These are phyloP conservation scores for Chymomyza fuscimana DNA, from an alignment of 2,888 invertebrate genomes.

Conservation along the genomic window DNA sequence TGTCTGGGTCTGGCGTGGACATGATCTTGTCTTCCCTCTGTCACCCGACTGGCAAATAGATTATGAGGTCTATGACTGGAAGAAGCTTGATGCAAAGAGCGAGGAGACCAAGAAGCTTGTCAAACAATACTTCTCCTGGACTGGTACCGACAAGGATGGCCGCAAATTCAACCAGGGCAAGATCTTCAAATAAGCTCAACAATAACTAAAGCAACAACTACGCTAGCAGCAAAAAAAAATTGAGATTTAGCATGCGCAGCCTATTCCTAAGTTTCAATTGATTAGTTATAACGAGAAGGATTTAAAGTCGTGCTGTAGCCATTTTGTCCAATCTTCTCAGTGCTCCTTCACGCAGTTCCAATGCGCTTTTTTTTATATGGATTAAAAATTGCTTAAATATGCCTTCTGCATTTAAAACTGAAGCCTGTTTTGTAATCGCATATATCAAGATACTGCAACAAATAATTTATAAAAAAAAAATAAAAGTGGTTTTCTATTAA, in stretches of 20 bases:
- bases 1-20: constrained; percentile 99
- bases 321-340: background rate
- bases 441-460: constrained; percentile 35
- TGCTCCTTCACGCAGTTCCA: background rate
- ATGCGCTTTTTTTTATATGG: background rate
- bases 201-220: constrained; percentile 11
- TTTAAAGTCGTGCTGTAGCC: background rate
- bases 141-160: constrained; percentile 91
- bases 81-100: constrained; percentile 90
- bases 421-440: constrained; percentile 48
- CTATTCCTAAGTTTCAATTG: constrained; percentile 21
- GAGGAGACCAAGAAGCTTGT: constrained; percentile 93
- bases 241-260: constrained; percentile 51
- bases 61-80: constrained; percentile 98
- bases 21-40: constrained; percentile 94
- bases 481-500: constrained; percentile 49
- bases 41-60: constrained; percentile 97
- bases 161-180: constrained; percentile 99
- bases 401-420: constrained; percentile 52
- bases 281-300: background rate
- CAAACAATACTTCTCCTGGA: constrained; percentile 94
- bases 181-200: constrained; percentile 92
- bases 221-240: constrained; percentile 15
- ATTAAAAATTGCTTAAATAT: background rate
- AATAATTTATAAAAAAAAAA: constrained; percentile 56